Evolutionary conservation across 1,140 invertebrate genomes (phyloP), one percentile per base, ranked within the genome.

Genomic region (Brachionus sp.): DNA sequence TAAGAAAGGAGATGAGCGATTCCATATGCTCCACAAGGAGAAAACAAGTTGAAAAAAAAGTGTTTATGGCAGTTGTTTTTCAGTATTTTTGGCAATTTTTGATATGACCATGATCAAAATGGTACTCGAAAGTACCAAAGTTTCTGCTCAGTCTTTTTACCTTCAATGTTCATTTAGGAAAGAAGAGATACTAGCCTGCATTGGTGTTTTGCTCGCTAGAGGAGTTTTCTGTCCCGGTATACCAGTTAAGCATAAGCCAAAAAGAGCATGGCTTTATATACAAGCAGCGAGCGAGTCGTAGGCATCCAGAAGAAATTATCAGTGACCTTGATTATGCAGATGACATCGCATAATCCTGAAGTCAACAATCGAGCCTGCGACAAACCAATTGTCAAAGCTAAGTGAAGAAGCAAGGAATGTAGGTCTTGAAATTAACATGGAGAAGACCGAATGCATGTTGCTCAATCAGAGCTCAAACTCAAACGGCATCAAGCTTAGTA

Each of bases 361-460:
- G 23, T 19, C 53, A 62, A 19, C n/a, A 62, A 62, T 25, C n/a
- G 53, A 62, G n/a, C 23, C 53, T 19, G 53, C n/a, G 23, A 13
- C 53, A 62, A 62, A 62, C 2, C n/a, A 62, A 62, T 62, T 62
- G 2, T 19, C 53, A 62, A 62, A 62, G n/a, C 2, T 2, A 19
- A 25, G 23, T 2, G 53, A 62, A 62, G 53, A 62, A 62, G 53
- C 53, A 62, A 16, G 53, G 23, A 62, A 62, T 62, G n/a, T 62
- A 62, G 53, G 53, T 62, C 53, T 62, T 19, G 53, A 62, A 62
- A 62, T 62, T 62, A 62, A 62, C 53, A 62, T 62, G 23, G 53
- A 62, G 53, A 62, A 62, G 53, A 62, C 53, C n/a, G 53, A 62
- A 16, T 62, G 53, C 23, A 62, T 62, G 42, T 44, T 44, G 1